A percentile compares a stretch with the other conserved stretches of the same genome.
These are phyloP conservation scores for Plotosus lineatus DNA, from an alignment of 2,113 vertebrate genomes.

Conservation along the genomic window DNA sequence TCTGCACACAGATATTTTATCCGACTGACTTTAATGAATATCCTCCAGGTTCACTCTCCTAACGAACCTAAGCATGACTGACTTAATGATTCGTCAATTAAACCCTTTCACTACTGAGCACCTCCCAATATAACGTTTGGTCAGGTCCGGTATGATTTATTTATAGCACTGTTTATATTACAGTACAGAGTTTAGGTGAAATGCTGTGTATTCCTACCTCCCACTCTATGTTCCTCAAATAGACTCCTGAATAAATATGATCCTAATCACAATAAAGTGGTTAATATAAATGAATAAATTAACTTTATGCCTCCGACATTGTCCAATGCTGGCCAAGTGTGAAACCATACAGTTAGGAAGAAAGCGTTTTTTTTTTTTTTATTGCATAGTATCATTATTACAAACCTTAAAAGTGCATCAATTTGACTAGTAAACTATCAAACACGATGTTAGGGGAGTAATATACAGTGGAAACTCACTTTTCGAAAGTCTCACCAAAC, in stretches of 20 bases:
- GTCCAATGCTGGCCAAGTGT: neutral
- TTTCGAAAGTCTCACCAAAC: too few relatives aligned
- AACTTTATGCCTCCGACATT: neutral
- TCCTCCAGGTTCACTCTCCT: neutral
- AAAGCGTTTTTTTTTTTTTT: neutral
- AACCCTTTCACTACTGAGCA: too few relatives aligned
- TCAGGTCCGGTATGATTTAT: too few relatives aligned
- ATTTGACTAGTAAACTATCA: neutral
- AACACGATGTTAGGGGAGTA: neutral
- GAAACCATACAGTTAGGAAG: neutral
- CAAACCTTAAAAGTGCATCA: neutral
- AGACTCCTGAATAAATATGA: neutral
- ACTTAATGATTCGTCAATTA: too few relatives aligned
- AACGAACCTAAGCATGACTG: too few relatives aligned
- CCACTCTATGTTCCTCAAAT: neutral
- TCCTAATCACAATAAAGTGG: neutral
- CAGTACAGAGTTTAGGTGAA: too few relatives aligned
- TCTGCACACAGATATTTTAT: neutral
- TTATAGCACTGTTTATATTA: too few relatives aligned
- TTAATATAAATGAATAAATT: neutral
- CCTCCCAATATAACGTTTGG: too few relatives aligned
- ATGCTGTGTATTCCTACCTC: neutral
- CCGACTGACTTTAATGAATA: neutral
- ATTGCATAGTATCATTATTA: neutral
- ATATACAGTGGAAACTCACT: too few relatives aligned